Base-by-base conservation (phyloP, 2,888 invertebrate genomes). In the Sarcophaga variegata region DNA sequence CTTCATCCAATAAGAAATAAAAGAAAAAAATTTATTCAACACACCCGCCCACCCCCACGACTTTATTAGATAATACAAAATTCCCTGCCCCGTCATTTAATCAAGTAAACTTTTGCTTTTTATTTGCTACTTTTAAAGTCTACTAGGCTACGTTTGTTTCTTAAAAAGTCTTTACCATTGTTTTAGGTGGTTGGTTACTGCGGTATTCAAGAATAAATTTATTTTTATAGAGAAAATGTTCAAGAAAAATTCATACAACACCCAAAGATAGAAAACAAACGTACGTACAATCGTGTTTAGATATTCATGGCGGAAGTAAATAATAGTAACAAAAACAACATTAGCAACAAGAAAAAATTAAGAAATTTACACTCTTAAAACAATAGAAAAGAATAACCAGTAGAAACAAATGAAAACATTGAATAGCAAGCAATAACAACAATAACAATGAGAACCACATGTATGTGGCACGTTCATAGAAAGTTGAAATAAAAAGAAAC, bases 291-390 rank as follows among this genome's bases (percentile, higher is more conserved):
- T 85, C 89, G 89, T 90, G 90, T 91, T 92, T 91, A 91, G 91
- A 92, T 91, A 91, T 91, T 91, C 91, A 90, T 91, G 92, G 90
- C 92, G 92, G 91, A 92, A 92, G 90, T 90, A 64, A 54, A 54
- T 54, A 54, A 54, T 54, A 54, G 54, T 14, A 54, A 54, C 54
- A 54, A 54, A 17, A 54, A 54, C 17, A 72, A 81, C 63, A 88
- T 70, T 60, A 54, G 47, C 62, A 79, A 75, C 70, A 83, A 79
- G 63, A 86, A 75, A 70, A 77, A 74, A 67, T 77, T 77, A 66
- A 22, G 60, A 64, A 79, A 77, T 76, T n/a, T 71, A 47, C 80
- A 60, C 63, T 63, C 22, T 62, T 75, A 59, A 70, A 72, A 66
- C 67, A 45, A 64, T 69, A 69, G 27, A 81, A 49, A n/a, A 20